Conservation (phyloP, 2,113 vertebrate genomes). For the Oncorhynchus gorbuscha region DNA sequence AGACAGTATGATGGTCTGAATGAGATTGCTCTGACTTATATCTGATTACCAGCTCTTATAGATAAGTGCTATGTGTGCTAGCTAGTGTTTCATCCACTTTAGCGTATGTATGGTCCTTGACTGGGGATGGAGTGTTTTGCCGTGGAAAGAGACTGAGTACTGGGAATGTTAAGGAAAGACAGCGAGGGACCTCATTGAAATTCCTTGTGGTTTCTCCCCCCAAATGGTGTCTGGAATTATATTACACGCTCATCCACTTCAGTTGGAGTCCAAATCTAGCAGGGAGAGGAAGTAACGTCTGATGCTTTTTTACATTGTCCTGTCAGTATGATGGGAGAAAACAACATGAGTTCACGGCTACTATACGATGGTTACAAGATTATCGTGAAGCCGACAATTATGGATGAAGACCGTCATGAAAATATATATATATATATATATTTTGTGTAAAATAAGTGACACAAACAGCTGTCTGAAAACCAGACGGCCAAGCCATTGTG, state of each 20-base stretch:
- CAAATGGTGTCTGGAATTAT: conserved; percentile 20
- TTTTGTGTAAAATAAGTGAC: too few relatives aligned
- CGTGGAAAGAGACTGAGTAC: neutral
- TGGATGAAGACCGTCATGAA: too few relatives aligned
- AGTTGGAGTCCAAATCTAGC: neutral
- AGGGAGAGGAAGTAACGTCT: conserved; percentile 2
- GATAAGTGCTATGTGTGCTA: neutral
- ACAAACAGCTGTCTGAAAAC: too few relatives aligned
- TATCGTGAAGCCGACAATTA: too few relatives aligned
- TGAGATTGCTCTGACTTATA: neutral
- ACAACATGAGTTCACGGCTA: neutral
- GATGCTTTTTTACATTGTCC: conserved; percentile 1
- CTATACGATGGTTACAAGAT: too few relatives aligned
- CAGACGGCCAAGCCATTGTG: too few relatives aligned
- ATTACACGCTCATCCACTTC: conserved; percentile 6
- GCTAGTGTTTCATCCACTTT: neutral
- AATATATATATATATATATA: too few relatives aligned
- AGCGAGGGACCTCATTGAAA: conserved; percentile 13
- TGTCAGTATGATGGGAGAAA: neutral
- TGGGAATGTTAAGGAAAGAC: neutral
- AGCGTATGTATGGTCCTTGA: conserved; percentile 1
- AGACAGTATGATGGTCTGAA: too few relatives aligned
- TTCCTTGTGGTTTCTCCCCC: neutral
- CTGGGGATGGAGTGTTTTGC: neutral
- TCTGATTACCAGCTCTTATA: neutral